Conservation (phyloP, 2,797 vertebrate genomes). For the Fringilla coelebs region DNA sequence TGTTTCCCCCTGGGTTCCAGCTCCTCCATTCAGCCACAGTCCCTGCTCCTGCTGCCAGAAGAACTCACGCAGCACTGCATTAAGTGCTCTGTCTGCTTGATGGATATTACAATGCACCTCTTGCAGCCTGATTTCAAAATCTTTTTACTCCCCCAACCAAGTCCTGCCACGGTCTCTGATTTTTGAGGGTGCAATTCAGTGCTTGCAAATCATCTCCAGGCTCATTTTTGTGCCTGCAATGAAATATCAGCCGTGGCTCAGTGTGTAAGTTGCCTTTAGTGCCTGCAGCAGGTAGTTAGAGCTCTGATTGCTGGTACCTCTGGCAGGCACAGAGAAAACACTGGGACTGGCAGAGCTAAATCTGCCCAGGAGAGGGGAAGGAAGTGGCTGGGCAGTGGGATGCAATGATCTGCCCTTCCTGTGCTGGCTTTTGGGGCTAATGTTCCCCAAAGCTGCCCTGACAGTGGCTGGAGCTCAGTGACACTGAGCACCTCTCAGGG, state of each 20-base stretch:
- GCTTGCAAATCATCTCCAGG: slow-evolving; percentile 30
- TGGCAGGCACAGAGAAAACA: neutral
- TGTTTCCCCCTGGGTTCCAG: neutral
- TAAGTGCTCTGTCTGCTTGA: neutral
- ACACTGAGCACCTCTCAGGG: accelerated
- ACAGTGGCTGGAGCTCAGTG: neutral
- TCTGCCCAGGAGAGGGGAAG: neutral
- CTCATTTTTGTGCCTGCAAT: slow-evolving; percentile 20
- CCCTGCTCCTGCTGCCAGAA: neutral
- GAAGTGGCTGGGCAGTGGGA: neutral
- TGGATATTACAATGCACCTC: neutral
- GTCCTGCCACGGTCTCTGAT: slow-evolving; percentile 26
- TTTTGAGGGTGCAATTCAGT: slow-evolving; percentile 40
- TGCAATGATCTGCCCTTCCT: too few species aligned
- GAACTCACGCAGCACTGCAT: neutral
- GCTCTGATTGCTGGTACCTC: slow-evolving; percentile 16
- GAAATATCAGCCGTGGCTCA: slow-evolving; percentile 7
- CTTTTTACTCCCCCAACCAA: neutral
- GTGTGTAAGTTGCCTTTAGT: neutral
- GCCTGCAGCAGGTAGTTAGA: slow-evolving; percentile 19
- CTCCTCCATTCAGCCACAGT: neutral
- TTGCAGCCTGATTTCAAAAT: neutral
- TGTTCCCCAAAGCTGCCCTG: neutral
- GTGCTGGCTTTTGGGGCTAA: neutral
- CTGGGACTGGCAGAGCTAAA: neutral